These are phyloP conservation scores for Gambusia affinis DNA, from an alignment of 2,113 vertebrate species.

Conservation along the genomic window DNA sequence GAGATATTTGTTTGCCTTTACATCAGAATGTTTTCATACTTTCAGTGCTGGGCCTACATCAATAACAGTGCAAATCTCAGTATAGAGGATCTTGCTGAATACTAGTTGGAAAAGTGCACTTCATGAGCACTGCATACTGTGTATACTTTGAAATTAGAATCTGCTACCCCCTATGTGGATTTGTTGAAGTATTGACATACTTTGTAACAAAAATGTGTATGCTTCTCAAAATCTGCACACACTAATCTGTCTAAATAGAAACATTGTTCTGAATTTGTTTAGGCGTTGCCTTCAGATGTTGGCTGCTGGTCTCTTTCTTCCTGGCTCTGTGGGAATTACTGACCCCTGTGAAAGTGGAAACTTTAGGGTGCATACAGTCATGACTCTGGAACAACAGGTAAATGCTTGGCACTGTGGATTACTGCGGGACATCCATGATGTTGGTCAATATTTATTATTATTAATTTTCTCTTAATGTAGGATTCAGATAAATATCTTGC, in stretches of 20 bases:
- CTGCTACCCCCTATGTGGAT: too few species aligned
- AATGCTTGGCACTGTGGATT: not conserved
- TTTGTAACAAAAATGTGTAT: too few species aligned
- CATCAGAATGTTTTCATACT: too few species aligned
- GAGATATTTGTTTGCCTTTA: too few species aligned
- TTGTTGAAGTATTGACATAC: too few species aligned
- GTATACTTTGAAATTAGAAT: too few species aligned
- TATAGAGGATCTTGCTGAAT: too few species aligned
- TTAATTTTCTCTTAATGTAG: not conserved
- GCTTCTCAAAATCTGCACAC: not conserved
- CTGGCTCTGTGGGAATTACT: conserved; percentile 94
- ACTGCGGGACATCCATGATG: not conserved
- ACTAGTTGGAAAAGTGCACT: too few species aligned
- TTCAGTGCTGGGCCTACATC: too few species aligned
- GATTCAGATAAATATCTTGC: too few species aligned
- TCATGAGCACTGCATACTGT: too few species aligned
- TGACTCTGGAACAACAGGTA: conserved; percentile 98
- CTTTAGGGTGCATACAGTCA: conserved; percentile 96
- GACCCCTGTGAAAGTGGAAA: conserved; percentile 97
- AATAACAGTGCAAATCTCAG: too few species aligned
- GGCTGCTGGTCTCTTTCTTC: conserved; percentile 93
- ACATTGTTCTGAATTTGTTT: not conserved
- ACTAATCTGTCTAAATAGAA: not conserved
- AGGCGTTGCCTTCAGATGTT: conserved; percentile 98
- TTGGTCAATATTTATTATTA: not conserved